Conservation (phyloP, 2,113 vertebrate species). For the Chionodraco myersi region DNA sequence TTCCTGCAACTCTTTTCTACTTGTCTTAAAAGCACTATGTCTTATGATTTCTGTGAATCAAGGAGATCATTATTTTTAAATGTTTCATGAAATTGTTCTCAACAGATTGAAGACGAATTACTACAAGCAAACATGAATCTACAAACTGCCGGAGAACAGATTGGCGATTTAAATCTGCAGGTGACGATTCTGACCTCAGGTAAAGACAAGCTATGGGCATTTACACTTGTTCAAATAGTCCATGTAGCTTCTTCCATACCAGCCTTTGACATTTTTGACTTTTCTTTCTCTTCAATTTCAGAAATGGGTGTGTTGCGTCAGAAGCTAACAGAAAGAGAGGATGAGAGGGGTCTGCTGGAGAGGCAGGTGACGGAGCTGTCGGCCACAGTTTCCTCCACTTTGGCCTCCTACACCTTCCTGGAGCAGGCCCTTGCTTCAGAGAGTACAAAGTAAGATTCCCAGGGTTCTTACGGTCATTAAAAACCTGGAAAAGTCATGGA, state of each 20-base stretch:
- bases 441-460: constrained; percentile 75
- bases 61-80: too few species aligned
- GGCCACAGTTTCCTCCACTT: constrained; percentile 80
- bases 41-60: not conserved
- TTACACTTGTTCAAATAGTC: not conserved
- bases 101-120: constrained; percentile 76
- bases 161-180: constrained; percentile 79
- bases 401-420: constrained; percentile 84
- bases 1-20: too few species aligned
- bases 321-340: constrained; percentile 75
- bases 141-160: constrained; percentile 73
- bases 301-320: constrained; percentile 82
- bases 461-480: too few species aligned
- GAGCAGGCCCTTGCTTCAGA: constrained; percentile 79
- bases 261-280: not conserved
- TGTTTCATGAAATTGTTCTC: not conserved
- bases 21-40: not conserved
- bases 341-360: constrained; percentile 75
- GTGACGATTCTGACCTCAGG: constrained; percentile 82
- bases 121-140: constrained; percentile 59
- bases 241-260: not conserved
- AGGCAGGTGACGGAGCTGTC: constrained; percentile 79
- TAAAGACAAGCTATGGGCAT: constrained; percentile 43
- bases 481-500: too few species aligned
- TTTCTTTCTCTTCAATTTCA: constrained; percentile 37